Evolutionary conservation across 2,113 vertebrate genomes (phyloP), one percentile per base, ranked within the genome.

Genomic region (Henicopernis longicauda): DNA sequence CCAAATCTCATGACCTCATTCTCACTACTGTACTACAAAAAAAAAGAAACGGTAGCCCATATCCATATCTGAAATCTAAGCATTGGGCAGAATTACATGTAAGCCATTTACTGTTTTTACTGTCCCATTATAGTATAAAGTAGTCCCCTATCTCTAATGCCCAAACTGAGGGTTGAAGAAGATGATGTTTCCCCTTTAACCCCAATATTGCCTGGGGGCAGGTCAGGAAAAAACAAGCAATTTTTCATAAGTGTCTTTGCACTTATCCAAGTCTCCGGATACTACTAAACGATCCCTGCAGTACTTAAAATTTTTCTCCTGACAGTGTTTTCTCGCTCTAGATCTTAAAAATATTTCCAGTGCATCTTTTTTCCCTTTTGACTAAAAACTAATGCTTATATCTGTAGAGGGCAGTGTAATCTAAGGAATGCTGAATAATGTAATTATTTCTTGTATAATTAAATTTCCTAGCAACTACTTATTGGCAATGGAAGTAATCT

Each of bases 351-450:
- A 13, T 34, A 61, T 62, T 76, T 77, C 36, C 63, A 61, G 52
- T 3, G 7, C 7, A 6, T 19, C 9, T 11, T 42, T 42, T 62
- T 36, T 54, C 11, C 12, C 63, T 74, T 89, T 49, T 25, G 27
- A 61, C 6, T 70, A 50, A 78, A 66, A 63, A 26, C 8, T 26
- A 66, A 71, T 11, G 14, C 5, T 81, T 3, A 0, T 12, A 52
- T 91, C 95, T 95, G 57, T 86, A 96, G 94, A 96, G 83, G 97
- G 93, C 97, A 95, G 72, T 93, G 86, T 66, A 65, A 92, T 58
- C 62, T 72, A 82, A 79, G 66, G 20, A 95, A 91, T 72, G 61
- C 9, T 54, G 49, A 45, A 69, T 27, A 59, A 40, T 40, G 13
- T 2, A 29, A 38, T 42, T 74, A 72, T 49, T 79, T 65, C 52